Evolutionary conservation across 2,888 invertebrate species (phyloP), one percentile per base, ranked within the genome.

Genomic region (Plutella xylostella): DNA sequence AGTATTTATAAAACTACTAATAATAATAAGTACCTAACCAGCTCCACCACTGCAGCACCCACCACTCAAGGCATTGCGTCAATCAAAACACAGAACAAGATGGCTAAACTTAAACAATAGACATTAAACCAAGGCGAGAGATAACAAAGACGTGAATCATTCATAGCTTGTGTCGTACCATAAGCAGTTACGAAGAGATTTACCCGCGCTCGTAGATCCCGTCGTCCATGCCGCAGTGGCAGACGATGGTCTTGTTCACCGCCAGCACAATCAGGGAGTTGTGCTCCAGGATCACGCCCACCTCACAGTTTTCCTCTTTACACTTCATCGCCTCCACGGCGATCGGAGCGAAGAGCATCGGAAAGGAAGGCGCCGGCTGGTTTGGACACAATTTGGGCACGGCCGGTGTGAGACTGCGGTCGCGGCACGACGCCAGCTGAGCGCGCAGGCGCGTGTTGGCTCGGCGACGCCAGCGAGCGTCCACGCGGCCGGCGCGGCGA

Each of bases 301-400:
- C 83, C 68, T 85, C 85, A 63, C 84, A 85, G 67, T 84, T 84
- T 72, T 79, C 83, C 78, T 80, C 84, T 75, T 83, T 83, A 72
- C 85, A 85, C 84, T 84, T 84, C 85, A 85, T 85, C 83, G 83
- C 82, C 76, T 77, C 77, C 51, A 70, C 72, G 77, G 79, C 82
- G 80, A 83, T 78, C 56, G 76, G 74, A 79, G 82, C 72, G 74
- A 80, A 80, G 79, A 79, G 80, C 82, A 82, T 83, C 68, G 76
- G 78, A 28, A 6, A n/a, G 28, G 9, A 25, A 25, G 25, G 9
- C 5, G 25, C 25, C 9, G 25, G 28, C 2, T 28, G 9, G 9
- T 6, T 28, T 28, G 11, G 28, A 28, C 9, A 7, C n/a, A n/a
- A 28, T 6, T 4, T n/a, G 3, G 28, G 28, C n/a, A 6, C 48